phyloP scores from a whole-genome alignment of 1,140 invertebrate species.

The Galendromus occidentalis region DNA sequence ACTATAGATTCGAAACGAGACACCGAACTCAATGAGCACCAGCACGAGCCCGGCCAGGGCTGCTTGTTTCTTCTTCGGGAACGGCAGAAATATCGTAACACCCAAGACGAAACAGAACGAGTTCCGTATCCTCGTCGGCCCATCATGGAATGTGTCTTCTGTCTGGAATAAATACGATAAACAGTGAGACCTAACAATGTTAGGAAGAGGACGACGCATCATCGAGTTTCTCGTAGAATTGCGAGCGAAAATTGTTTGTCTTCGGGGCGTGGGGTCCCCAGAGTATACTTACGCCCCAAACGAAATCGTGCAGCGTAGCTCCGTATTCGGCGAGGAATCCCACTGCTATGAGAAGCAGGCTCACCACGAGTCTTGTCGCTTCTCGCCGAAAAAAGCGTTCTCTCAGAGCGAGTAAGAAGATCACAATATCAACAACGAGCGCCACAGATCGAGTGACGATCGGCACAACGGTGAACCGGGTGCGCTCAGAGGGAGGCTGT shows the following conservation, averaged over 20 bases:
- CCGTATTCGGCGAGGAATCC: conserved; percentile 1
- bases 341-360: neutral
- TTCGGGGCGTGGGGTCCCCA: too few relatives aligned
- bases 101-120: conserved; percentile 6
- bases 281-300: neutral
- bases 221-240: too few relatives aligned
- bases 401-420: neutral
- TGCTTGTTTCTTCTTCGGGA: neutral
- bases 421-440: neutral
- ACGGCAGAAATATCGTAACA: neutral
- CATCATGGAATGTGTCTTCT: too few relatives aligned
- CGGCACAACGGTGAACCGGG: neutral
- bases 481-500: neutral
- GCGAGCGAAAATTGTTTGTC: too few relatives aligned
- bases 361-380: neutral
- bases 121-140: neutral
- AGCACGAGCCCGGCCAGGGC: neutral
- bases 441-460: neutral
- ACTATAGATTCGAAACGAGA: neutral
- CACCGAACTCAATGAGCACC: neutral
- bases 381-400: neutral
- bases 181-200: too few relatives aligned
- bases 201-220: too few relatives aligned
- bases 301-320: neutral
- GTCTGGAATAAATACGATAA: too few relatives aligned